A percentile compares a stretch with the other conserved stretches of the same genome.
phyloP scores from a whole-genome alignment of 2,888 invertebrate genomes.

The Drosophila multiciliata region DNA sequence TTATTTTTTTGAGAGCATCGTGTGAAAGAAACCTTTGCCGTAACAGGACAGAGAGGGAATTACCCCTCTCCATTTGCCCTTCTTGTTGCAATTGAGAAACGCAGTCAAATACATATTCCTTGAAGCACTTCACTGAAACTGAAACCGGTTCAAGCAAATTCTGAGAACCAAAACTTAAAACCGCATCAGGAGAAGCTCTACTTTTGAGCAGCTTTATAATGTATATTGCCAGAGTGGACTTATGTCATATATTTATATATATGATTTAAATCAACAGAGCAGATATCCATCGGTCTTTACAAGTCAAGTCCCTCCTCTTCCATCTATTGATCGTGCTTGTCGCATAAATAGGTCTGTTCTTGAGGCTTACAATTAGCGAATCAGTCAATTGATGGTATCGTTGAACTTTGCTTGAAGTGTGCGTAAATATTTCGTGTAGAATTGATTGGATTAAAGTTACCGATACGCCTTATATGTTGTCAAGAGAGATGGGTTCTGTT shows the following conservation, averaged over 20 bases:
- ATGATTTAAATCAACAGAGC: background rate
- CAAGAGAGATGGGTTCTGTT: background rate
- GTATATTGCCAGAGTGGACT: background rate
- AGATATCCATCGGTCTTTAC: background rate
- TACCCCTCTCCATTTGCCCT: background rate
- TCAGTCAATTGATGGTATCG: background rate
- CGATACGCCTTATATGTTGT: background rate
- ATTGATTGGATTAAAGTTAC: background rate
- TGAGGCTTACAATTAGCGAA: background rate
- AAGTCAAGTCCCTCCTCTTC: background rate
- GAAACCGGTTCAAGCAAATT: slow-evolving; percentile 5
- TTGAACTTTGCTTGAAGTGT: background rate
- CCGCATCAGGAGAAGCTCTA: background rate
- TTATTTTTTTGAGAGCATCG: slow-evolving; percentile 41
- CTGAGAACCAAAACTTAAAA: slow-evolving; percentile 46
- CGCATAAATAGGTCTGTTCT: background rate
- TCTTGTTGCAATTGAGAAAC: slow-evolving; percentile 10
- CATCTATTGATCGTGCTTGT: background rate
- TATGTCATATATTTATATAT: background rate
- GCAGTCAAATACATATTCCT: slow-evolving; percentile 31
- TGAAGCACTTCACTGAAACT: slow-evolving; percentile 44
- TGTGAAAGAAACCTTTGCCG: slow-evolving; percentile 60
- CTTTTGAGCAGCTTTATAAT: background rate
- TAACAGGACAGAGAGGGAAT: slow-evolving; percentile 18
- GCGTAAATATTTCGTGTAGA: background rate